A percentile compares a stretch with the other conserved stretches of the same genome.
Conservation (phyloP, 2,113 vertebrate species). For the Lepus americanus region DNA sequence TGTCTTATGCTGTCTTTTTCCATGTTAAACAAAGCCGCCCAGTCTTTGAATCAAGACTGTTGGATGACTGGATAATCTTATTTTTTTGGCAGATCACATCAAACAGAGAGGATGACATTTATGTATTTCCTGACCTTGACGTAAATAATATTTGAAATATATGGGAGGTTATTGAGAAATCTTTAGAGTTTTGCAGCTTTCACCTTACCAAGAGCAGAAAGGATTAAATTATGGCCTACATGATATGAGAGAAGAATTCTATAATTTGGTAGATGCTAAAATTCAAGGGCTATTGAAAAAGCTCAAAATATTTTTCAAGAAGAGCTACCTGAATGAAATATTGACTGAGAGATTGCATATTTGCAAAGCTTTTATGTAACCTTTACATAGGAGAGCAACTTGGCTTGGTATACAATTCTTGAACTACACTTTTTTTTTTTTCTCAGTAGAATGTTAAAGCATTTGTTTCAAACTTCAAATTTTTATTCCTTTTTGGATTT, state of each 20-base stretch:
- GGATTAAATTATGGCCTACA: background rate
- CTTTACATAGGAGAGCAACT: background rate
- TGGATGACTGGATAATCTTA: background rate
- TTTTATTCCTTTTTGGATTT: background rate
- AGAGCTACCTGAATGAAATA: background rate
- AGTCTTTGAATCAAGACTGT: background rate
- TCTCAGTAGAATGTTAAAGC: background rate
- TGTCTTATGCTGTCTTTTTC: background rate
- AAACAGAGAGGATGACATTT: background rate
- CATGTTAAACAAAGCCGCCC: background rate
- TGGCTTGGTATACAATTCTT: background rate
- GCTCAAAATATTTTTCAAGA: background rate
- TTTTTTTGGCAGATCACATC: background rate
- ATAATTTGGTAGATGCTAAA: background rate
- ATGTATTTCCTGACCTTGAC: background rate
- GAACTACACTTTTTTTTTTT: background rate
- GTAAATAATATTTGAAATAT: background rate
- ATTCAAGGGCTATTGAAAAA: background rate
- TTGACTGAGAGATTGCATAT: background rate
- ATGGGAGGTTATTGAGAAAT: background rate
- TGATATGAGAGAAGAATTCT: background rate
- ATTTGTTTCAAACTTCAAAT: background rate
- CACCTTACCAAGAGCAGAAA: background rate
- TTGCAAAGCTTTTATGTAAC: background rate
- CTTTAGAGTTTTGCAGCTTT: background rate